phyloP scores from a whole-genome alignment of 2,797 vertebrate species.

The Pangasius djambal region DNA sequence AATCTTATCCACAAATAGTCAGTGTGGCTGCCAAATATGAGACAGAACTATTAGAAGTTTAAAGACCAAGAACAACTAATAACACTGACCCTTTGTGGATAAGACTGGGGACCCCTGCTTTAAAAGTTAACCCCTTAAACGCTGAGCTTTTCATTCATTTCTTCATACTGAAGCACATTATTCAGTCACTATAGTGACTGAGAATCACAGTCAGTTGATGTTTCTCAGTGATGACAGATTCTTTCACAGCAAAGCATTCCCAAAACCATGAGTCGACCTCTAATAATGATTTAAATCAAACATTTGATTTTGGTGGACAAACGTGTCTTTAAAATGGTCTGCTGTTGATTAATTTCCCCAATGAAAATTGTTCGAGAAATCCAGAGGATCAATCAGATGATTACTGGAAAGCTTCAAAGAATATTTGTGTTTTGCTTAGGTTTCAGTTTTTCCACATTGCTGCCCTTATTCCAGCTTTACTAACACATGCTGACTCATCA shows the following conservation, averaged over 20 bases:
- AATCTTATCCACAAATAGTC: not conserved
- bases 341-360: not conserved
- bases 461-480: not conserved
- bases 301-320: not conserved
- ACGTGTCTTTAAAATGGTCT: not conserved
- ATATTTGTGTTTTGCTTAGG: not conserved
- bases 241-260: not conserved
- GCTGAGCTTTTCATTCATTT: not conserved
- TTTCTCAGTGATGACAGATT: constrained; percentile 1
- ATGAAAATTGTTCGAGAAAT: not conserved
- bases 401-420: not conserved
- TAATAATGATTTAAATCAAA: not conserved
- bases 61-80: not conserved
- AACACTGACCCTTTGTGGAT: not conserved
- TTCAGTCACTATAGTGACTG: not conserved
- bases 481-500: not conserved
- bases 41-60: not conserved
- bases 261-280: not conserved
- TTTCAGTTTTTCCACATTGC: not conserved
- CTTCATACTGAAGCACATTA: not conserved
- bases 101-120: not conserved
- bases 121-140: not conserved
- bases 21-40: not conserved
- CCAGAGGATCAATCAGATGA: not conserved
- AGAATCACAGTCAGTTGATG: not conserved